Base-by-base conservation (phyloP, 2,113 vertebrate genomes). In the Crotalus viridis region DNA sequence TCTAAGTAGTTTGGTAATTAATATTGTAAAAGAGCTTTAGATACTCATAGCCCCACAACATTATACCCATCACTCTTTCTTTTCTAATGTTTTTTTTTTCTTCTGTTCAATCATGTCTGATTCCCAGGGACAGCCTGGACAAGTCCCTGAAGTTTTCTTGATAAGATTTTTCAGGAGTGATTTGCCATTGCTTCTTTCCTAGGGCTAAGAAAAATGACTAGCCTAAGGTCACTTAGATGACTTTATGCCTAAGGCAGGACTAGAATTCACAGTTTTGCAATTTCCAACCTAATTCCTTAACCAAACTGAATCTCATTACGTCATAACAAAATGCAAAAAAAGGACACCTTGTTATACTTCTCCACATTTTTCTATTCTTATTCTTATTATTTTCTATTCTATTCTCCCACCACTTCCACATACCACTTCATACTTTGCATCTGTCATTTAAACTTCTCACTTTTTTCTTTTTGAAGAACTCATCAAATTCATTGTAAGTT, bases 21-120 rank as follows among this genome's bases (percentile, higher is more conserved):
- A 5, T 12, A 6, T 2, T 10, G 3, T 19, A 92, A 33, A 46
- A 86, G 88, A 2, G 1, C 0, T 1, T 56, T 26, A 43, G 0
- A 6, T 4, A 26, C 43, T 89, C 7, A 54, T 4, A n/a, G 4
- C 0, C 88, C 48, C 1, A 4, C 61, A 22, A 90, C 19, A 89
- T 74, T 15, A 39, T 74, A 74, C 5, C 13, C 0, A 74, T 74
- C n/a, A 39, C 69, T 74, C 13, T 39, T 74, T 17, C 5, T 74
- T 39, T 74, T 10, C 26, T 64, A 64, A 61, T 61, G 22, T 59
- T 59, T 64, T 64, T 57, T 24, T 64, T 12, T 64, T 4, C 26
- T 28, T 64, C 61, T 64, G 10, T 64, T 64, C 61, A 64, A 12
- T 64, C 10, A 28, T n/a, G 26, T 64, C 26, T 28, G 61, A 64